Evolutionary conservation across 2,888 invertebrate species (phyloP).

Genomic region (Noctua pronuba): DNA sequence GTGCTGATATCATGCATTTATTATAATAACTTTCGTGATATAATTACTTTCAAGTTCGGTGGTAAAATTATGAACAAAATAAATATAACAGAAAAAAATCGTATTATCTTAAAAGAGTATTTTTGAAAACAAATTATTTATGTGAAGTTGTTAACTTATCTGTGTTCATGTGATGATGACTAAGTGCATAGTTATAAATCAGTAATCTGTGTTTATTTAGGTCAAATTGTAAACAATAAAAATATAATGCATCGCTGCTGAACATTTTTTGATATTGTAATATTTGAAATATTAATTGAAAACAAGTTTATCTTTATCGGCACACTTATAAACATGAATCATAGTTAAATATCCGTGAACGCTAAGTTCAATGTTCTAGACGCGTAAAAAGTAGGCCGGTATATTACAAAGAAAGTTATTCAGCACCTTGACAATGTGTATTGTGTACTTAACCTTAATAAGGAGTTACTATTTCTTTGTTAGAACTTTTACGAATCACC

Average conservation of each 20-base stretch:
- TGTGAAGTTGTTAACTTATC: neutral
- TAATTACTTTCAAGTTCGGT: neutral
- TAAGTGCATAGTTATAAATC: neutral
- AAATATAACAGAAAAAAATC: too few species aligned
- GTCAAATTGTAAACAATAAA: conserved; percentile 14
- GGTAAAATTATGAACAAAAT: neutral
- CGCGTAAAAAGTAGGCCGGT: conserved; percentile 17
- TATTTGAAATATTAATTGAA: neutral
- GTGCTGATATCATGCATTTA: neutral
- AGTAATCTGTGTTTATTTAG: conserved; percentile 24
- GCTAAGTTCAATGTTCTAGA: conserved; percentile 28
- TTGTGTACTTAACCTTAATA: conserved; percentile 9
- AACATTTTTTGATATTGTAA: neutral
- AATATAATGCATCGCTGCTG: neutral
- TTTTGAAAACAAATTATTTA: neutral
- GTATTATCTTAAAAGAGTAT: neutral
- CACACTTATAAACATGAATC: conserved; percentile 44
- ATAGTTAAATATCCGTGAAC: conserved; percentile 33
- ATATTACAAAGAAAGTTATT: conserved; percentile 24
- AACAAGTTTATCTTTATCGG: conserved; percentile 39
- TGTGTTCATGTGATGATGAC: neutral
- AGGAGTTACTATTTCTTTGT: conserved; percentile 24
- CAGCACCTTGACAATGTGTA: conserved; percentile 6
- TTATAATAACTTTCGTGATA: neutral
- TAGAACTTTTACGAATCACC: conserved; percentile 20